Evolutionary conservation across 2,888 invertebrate species (phyloP).

Genomic region (Yponomeuta plumbellus): DNA sequence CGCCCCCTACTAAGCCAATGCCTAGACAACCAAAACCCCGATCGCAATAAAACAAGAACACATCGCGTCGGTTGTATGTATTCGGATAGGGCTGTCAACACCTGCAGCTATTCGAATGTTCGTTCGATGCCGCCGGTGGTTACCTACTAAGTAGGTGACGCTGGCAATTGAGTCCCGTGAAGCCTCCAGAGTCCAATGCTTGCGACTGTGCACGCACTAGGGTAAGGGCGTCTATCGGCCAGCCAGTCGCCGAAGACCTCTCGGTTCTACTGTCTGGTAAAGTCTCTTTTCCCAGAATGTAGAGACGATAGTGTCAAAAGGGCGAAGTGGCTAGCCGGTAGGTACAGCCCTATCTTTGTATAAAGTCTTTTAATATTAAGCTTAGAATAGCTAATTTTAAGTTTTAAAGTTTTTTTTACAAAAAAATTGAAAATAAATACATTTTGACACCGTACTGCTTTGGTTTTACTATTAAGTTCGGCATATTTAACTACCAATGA

Average conservation of each 20-base stretch:
- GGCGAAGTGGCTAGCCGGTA: slow-evolving; percentile 66
- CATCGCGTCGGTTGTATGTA: slow-evolving; percentile 29
- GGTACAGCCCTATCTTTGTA: slow-evolving; percentile 64
- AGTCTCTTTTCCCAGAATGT: neutral
- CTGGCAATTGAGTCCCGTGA: slow-evolving; percentile 42
- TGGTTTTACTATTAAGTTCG: slow-evolving; percentile 26
- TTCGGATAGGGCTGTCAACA: slow-evolving; percentile 51
- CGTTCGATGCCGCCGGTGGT: slow-evolving; percentile 47
- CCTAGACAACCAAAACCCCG: slow-evolving; percentile 26
- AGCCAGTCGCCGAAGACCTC: slow-evolving; percentile 42
- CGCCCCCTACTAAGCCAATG: slow-evolving; percentile 72
- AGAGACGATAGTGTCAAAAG: slow-evolving; percentile 22
- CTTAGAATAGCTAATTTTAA: slow-evolving; percentile 59
- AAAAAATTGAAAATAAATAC: slow-evolving; percentile 70
- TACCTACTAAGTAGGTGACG: slow-evolving; percentile 74
- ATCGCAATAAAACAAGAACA: slow-evolving; percentile 25
- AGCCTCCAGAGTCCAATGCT: slow-evolving; percentile 53
- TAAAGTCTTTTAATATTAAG: slow-evolving; percentile 64
- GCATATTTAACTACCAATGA: neutral
- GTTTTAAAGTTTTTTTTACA: slow-evolving; percentile 63
- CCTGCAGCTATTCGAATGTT: slow-evolving; percentile 51
- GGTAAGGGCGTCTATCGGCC: slow-evolving; percentile 50
- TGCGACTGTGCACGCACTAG: slow-evolving; percentile 74
- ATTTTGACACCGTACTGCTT: slow-evolving; percentile 69
- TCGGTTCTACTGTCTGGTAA: neutral